Evolutionary conservation across 2,888 invertebrate species (phyloP).

Genomic region (Liopterus haemorrhoidalis): DNA sequence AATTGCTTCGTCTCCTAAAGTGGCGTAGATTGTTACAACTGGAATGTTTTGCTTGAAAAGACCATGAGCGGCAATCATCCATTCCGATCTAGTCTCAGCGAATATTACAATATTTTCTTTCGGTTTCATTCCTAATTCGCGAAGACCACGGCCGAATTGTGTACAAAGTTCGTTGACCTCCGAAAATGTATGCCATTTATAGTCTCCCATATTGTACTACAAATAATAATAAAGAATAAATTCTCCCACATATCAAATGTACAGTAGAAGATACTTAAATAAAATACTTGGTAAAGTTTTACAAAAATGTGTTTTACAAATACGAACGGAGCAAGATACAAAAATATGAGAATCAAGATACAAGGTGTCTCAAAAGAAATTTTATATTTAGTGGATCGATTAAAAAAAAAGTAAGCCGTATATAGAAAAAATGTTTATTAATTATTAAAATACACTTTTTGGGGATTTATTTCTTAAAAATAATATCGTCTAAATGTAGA

Average conservation of each 20-base stretch:
- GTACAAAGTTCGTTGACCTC: slow-evolving; percentile 72
- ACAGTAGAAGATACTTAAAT: background rate
- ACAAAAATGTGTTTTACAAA: background rate
- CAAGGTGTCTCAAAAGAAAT: no score
- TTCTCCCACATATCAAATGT: background rate
- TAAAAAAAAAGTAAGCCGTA: no score
- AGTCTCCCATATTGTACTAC: slow-evolving; percentile 87
- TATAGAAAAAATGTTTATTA: no score
- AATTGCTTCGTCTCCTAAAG: slow-evolving; percentile 93
- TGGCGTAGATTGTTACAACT: slow-evolving; percentile 95
- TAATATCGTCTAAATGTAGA: no score
- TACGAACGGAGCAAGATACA: background rate
- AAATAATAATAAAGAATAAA: slow-evolving; percentile 32
- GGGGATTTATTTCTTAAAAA: no score
- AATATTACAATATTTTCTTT: slow-evolving; percentile 82
- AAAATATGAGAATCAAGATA: background rate
- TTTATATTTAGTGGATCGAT: no score
- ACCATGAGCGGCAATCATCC: slow-evolving; percentile 95
- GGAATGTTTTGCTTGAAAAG: slow-evolving; percentile 92
- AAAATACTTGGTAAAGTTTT: background rate
- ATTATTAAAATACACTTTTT: no score
- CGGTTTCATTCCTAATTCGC: slow-evolving; percentile 68
- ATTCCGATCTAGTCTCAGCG: slow-evolving; percentile 96
- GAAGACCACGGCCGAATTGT: slow-evolving; percentile 78
- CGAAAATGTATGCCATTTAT: slow-evolving; percentile 79